A percentile compares a stretch with the other conserved stretches of the same genome.
Conservation (phyloP, 2,797 vertebrate species). For the Alcedo atthis region DNA sequence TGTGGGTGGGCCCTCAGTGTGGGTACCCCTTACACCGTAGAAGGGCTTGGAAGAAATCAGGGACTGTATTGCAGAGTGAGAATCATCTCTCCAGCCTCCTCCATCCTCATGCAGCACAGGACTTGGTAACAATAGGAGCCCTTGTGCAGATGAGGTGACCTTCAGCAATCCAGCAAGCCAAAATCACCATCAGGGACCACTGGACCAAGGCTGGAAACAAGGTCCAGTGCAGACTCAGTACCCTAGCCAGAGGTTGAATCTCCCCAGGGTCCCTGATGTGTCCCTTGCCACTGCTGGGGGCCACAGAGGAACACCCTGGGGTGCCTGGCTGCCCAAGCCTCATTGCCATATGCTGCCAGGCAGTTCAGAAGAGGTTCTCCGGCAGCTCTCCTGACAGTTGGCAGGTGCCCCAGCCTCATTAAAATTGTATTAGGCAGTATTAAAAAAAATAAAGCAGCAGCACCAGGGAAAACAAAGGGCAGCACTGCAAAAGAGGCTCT, state of each 20-base stretch:
- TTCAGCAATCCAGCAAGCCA: not conserved
- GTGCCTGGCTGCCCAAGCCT: not conserved
- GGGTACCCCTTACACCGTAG: accelerated
- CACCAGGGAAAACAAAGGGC: constrained; percentile 32
- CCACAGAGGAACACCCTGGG: not conserved
- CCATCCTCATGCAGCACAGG: accelerated
- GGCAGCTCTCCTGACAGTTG: constrained; percentile 1
- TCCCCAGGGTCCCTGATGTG: accelerated
- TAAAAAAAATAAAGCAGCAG: not conserved
- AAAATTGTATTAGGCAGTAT: constrained; percentile 52
- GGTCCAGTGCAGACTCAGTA: not conserved
- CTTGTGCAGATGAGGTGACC: not conserved
- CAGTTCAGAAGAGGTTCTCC: constrained; percentile 7
- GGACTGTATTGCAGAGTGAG: not conserved
- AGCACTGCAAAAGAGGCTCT: not conserved
- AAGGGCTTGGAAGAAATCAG: not conserved
- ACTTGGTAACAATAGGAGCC: not conserved
- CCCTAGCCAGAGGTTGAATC: not conserved
- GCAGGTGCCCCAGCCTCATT: constrained; percentile 30
- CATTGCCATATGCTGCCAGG: not conserved
- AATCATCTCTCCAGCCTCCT: not conserved
- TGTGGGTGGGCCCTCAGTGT: accelerated
- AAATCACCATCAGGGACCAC: not conserved
- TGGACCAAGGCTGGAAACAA: not conserved
- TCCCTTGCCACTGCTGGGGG: not conserved